A percentile compares a stretch with the other conserved stretches of the same genome.
Conservation (phyloP, 2,888 invertebrate genomes). For the Hydropsyche betteni region DNA sequence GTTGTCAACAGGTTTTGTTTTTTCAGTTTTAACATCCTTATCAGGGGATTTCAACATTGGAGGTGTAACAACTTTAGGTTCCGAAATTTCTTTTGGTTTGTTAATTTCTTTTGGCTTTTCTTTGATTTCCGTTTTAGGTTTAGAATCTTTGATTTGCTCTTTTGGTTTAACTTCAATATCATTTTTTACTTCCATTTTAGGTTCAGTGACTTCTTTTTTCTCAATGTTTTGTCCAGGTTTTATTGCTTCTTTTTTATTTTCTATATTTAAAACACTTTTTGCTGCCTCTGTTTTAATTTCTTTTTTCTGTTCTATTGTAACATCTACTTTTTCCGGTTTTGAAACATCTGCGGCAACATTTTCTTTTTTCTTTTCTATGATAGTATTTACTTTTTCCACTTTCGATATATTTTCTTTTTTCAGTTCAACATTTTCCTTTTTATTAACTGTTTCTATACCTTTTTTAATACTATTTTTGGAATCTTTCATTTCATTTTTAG, state of each 20-base stretch:
- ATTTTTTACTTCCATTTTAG: too few species aligned
- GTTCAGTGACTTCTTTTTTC: slow-evolving; percentile 27
- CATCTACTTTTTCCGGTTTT: slow-evolving; percentile 12
- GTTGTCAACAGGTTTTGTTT: neutral
- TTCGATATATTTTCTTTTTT: slow-evolving; percentile 54
- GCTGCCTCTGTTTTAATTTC: slow-evolving; percentile 9
- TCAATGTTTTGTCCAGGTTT: slow-evolving; percentile 56
- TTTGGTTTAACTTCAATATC: too few species aligned
- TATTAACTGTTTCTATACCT: neutral
- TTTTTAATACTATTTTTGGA: neutral
- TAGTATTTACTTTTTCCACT: slow-evolving; percentile 9
- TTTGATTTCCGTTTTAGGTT: slow-evolving; percentile 53
- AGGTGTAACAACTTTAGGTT: slow-evolving; percentile 55
- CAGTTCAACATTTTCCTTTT: slow-evolving; percentile 53
- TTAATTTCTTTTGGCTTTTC: slow-evolving; percentile 56
- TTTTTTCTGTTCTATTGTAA: slow-evolving; percentile 22
- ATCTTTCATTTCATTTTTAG: neutral
- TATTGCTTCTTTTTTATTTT: slow-evolving; percentile 49
- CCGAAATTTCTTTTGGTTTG: slow-evolving; percentile 57
- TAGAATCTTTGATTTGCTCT: slow-evolving; percentile 37
- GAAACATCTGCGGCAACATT: slow-evolving; percentile 17
- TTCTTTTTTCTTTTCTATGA: neutral
- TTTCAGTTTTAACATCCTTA: slow-evolving; percentile 5
- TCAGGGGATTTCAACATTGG: neutral
- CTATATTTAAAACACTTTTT: neutral